Evolutionary conservation across 2,888 invertebrate species (phyloP), one percentile per base, ranked within the genome.

Genomic region (Poecilobothrus nobilitatus): DNA sequence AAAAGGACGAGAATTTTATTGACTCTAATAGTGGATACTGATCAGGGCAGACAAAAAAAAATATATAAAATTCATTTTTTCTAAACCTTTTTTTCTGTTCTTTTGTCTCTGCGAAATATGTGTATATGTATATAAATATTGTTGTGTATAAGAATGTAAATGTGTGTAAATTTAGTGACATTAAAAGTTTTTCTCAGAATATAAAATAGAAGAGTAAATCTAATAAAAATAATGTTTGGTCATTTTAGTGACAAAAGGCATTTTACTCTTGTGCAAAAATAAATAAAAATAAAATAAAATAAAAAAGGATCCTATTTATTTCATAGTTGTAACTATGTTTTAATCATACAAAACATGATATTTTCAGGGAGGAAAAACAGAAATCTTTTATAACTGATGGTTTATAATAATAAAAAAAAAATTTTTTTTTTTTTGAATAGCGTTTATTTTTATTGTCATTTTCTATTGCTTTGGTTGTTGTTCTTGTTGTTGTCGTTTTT

Each of bases 171-270:
- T 53, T 53, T 53, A 53, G 53, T 53, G 18, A 53, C 53, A 53
- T 53, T 53, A 53, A 53, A 53, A 27, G 27, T 27, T 27, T 53
- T 53, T 15, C n/a, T 27, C 27, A 27, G 27, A 27, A 27, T 27
- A 27, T 27, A 15, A 53, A 15, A n/a, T 12, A 53, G 15, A 15
- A 53, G 53, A 53, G 53, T 53, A 53, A 53, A 53, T 53, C 53
- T 53, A 53, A 53, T 53, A 53, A 53, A 53, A 53, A 53, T 53
- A 53, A 53, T 53, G 53, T 53, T 53, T n/a, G 53, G 53, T 53
- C 53, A 53, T 53, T 53, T 53, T 15, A 53, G 53, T 53, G 53
- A 53, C 53, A 53, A 53, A 53, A 53, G 53, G 53, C 53, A 53
- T 53, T 53, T 18, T 53, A 53, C n/a, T 53, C 53, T 53, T 15